A percentile compares a stretch with the other conserved stretches of the same genome.
phyloP scores from a whole-genome alignment of 2,888 invertebrate genomes.

The Ferrisia virgata region DNA sequence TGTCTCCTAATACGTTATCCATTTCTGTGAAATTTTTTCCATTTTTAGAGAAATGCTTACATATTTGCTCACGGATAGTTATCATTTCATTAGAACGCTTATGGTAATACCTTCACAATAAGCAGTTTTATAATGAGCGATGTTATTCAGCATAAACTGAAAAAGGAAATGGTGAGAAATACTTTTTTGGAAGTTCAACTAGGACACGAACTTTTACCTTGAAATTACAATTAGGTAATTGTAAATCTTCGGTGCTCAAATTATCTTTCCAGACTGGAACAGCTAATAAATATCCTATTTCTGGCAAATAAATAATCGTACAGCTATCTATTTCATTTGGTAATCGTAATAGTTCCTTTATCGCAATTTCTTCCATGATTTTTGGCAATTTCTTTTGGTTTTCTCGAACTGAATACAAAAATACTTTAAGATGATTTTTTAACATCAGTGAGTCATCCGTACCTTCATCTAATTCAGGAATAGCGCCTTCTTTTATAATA shows the following conservation, averaged over 20 bases:
- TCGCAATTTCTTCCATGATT: conserved; percentile 69
- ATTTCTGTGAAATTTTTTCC: conserved; percentile 59
- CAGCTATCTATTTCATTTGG: conserved; percentile 66
- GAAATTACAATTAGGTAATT: conserved; percentile 67
- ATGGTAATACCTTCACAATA: conserved; percentile 60
- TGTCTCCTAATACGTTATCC: conserved; percentile 74
- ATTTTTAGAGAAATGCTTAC: neutral
- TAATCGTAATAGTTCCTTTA: conserved; percentile 65
- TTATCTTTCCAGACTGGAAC: conserved; percentile 65
- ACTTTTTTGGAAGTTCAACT: neutral
- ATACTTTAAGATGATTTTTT: neutral
- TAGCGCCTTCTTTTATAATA: conserved; percentile 71
- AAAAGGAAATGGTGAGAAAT: conserved; percentile 45
- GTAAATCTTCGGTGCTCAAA: conserved; percentile 59
- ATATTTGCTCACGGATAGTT: neutral
- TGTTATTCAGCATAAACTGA: conserved; percentile 64
- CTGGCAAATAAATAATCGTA: conserved; percentile 68
- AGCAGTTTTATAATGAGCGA: conserved; percentile 69
- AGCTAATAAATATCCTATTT: conserved; percentile 74
- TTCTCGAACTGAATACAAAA: conserved; percentile 28
- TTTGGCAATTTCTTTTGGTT: conserved; percentile 63
- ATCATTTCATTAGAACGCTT: neutral
- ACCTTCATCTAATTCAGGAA: conserved; percentile 72
- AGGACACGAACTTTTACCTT: conserved; percentile 60
- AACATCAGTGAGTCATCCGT: conserved; percentile 52